phyloP scores from a whole-genome alignment of 2,113 vertebrate species.

The Nicator chloris region DNA sequence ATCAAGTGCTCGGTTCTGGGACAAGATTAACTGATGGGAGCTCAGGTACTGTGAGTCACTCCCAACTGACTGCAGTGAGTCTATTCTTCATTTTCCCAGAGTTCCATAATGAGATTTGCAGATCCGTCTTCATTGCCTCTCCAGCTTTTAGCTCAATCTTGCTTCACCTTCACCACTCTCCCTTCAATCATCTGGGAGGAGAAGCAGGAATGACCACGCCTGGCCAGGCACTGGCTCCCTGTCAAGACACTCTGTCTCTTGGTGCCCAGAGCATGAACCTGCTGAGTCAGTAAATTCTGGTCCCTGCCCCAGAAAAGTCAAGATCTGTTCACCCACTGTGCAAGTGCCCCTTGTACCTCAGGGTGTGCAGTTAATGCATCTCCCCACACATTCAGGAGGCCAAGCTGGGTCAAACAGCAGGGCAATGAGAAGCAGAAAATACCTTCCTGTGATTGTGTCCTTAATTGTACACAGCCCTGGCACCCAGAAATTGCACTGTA shows the following conservation, averaged over 20 bases:
- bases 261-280: background rate
- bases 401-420: background rate
- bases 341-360: accelerated
- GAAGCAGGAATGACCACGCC: background rate
- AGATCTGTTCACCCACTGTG: background rate
- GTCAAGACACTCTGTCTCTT: background rate
- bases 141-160: background rate
- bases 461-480: background rate
- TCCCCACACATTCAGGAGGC: background rate
- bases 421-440: background rate
- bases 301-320: background rate
- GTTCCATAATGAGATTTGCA: background rate
- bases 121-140: background rate
- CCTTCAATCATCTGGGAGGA: background rate
- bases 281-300: background rate
- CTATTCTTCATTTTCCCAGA: background rate
- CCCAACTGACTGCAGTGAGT: background rate
- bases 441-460: background rate
- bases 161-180: background rate
- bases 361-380: background rate
- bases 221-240: background rate
- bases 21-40: background rate
- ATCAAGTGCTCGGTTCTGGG: background rate
- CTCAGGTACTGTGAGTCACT: background rate
- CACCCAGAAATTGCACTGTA: background rate